Percentiles rank a stretch among this genome's conserved stretches.
These are phyloP conservation scores for Scolopax mira DNA, from an alignment of 2,113 vertebrate species.

Conservation along the genomic window DNA sequence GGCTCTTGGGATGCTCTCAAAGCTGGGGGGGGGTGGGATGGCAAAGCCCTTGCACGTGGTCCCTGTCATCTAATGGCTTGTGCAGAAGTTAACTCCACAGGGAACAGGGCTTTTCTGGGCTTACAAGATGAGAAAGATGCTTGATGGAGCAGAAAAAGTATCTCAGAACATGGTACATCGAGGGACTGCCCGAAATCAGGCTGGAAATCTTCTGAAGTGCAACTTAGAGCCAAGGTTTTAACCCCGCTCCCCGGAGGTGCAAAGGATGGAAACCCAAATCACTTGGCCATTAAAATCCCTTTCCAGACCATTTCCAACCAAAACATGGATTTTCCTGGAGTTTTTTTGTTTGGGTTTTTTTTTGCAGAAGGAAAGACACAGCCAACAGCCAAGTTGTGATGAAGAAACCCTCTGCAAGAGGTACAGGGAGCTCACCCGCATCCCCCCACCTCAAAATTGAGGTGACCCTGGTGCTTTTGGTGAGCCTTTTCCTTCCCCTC, in stretches of 20 bases:
- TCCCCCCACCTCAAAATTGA: background rate
- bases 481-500: background rate
- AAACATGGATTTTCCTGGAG: background rate
- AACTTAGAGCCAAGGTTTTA: background rate
- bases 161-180: background rate
- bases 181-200: background rate
- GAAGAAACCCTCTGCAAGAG: background rate
- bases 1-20: background rate
- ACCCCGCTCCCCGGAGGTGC: background rate
- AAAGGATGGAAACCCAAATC: background rate
- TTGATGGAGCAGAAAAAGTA: background rate
- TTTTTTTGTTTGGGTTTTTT: background rate
- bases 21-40: background rate
- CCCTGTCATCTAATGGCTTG: fast-evolving
- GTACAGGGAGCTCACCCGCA: fast-evolving
- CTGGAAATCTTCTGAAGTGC: background rate
- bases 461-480: background rate
- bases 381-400: background rate
- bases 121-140: background rate
- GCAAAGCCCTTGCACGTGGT: background rate
- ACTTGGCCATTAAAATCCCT: background rate
- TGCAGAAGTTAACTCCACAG: background rate
- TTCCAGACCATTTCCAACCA: background rate
- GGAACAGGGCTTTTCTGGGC: background rate
- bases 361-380: fast-evolving